phyloP scores from a whole-genome alignment of 2,888 invertebrate species.

The Desoria tigrina region DNA sequence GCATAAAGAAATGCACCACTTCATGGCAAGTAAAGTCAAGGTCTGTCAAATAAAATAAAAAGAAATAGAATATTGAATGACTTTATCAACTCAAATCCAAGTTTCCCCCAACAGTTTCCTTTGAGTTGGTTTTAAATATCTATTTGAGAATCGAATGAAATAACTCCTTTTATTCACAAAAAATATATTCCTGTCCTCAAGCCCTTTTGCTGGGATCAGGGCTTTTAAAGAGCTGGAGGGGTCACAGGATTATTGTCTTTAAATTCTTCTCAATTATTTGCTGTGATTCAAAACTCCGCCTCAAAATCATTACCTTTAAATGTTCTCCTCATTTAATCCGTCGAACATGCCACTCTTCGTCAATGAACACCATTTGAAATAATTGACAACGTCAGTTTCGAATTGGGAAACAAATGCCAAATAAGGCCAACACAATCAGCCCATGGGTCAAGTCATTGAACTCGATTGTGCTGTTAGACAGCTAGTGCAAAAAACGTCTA shows the following conservation, averaged over 20 bases:
- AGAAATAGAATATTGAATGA: slow-evolving; percentile 20
- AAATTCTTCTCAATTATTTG: background rate
- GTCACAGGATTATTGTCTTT: background rate
- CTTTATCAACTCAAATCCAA: slow-evolving; percentile 7
- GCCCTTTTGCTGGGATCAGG: too few species aligned
- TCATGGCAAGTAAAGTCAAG: background rate
- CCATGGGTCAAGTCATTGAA: slow-evolving; percentile 10
- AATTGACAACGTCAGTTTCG: slow-evolving; percentile 16
- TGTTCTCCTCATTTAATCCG: too few species aligned
- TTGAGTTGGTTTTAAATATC: background rate
- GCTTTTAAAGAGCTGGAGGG: too few species aligned
- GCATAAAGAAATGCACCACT: background rate
- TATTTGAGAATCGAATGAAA: background rate
- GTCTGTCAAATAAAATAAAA: slow-evolving; percentile 16
- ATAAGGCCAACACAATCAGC: slow-evolving; percentile 17
- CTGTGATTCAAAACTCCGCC: background rate
- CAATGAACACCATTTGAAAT: background rate
- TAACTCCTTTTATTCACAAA: background rate
- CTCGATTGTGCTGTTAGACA: background rate
- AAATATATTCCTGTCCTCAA: too few species aligned
- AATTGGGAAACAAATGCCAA: slow-evolving; percentile 14
- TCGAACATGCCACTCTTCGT: background rate
- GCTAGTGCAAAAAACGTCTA: background rate
- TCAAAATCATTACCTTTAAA: background rate
- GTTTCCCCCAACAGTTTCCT: background rate